Evolutionary conservation across 2,888 invertebrate genomes (phyloP).

Genomic region (Sylvicola fuscatus): DNA sequence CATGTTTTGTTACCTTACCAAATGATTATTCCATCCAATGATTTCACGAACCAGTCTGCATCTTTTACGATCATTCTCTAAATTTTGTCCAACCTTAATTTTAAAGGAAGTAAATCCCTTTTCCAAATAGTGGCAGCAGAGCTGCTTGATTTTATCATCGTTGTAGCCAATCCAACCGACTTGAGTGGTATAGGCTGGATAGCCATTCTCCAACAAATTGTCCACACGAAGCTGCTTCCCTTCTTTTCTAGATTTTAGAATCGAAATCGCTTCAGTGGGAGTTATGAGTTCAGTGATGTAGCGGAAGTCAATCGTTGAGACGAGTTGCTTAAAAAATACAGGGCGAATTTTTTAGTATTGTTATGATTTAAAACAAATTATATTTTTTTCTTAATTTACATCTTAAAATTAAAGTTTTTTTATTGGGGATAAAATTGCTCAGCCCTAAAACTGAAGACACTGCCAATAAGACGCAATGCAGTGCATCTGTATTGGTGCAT

Average conservation of each 20-base stretch:
- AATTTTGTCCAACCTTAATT: slow-evolving; percentile 68
- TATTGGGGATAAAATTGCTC: too few species aligned
- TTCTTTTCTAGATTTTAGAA: slow-evolving; percentile 35
- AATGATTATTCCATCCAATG: slow-evolving; percentile 51
- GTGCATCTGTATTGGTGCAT: too few species aligned
- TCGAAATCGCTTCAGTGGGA: slow-evolving; percentile 54
- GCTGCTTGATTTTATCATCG: slow-evolving; percentile 45
- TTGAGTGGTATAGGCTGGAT: slow-evolving; percentile 75
- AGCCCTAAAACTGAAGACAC: too few species aligned
- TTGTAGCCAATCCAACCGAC: slow-evolving; percentile 79
- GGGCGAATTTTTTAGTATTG: too few species aligned
- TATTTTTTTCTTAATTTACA: too few species aligned
- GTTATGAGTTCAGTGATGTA: slow-evolving; percentile 66
- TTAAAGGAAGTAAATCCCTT: slow-evolving; percentile 70
- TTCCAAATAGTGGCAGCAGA: slow-evolving; percentile 50
- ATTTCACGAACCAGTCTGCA: slow-evolving; percentile 48
- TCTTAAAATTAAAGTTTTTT: too few species aligned
- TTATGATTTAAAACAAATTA: too few species aligned
- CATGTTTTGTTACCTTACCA: slow-evolving; percentile 30
- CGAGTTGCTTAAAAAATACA: slow-evolving; percentile 31
- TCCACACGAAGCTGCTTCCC: slow-evolving; percentile 42
- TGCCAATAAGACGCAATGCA: too few species aligned
- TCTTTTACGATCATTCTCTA: slow-evolving; percentile 55
- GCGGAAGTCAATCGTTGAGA: slow-evolving; percentile 75
- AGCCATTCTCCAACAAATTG: slow-evolving; percentile 41